Evolutionary conservation across 2,888 invertebrate genomes (phyloP), one percentile per base, ranked within the genome.

Genomic region (Pherbina coryleti): DNA sequence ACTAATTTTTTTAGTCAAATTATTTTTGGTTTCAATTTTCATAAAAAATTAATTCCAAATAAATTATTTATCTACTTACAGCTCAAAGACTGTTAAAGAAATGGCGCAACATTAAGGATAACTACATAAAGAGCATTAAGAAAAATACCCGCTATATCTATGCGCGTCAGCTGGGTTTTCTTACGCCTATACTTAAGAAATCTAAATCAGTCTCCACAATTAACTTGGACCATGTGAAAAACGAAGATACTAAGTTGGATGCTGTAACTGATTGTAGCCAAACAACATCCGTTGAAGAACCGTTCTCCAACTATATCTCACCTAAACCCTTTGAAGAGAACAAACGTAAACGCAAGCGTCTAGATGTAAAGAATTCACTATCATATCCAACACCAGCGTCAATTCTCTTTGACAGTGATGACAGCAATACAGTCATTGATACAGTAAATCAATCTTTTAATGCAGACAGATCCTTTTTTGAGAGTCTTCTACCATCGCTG

Each of bases 21-120:
- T n/a, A n/a, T n/a, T n/a, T n/a, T n/a, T n/a, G n/a, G n/a, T n/a
- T n/a, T n/a, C n/a, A n/a, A n/a, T n/a, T n/a, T n/a, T n/a, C n/a
- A n/a, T n/a, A n/a, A n/a, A n/a, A n/a, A n/a, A n/a, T n/a, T n/a
- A n/a, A n/a, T 5, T 31, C 31, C 31, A 8, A 7, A 37, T 37
- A 37, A 37, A 8, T 37, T 7, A 5, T 44, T 14, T 44, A 44
- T 19, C 0, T 1, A 19, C 22, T 51, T 51, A 3, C 11, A 69
- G 69, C 14, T 8, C 14, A 51, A n/a, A 51, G 19, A 28, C 17
- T 69, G 28, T 17, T 11, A 25, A 69, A 69, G 14, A 69, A 69
- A 49, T 69, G 69, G 69, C 69, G 69, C 49, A 69, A 69, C 8
- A 69, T 69, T 28, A 69, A 69, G 49, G 69, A 69, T 28, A 69